Base-by-base conservation (phyloP, 2,888 invertebrate genomes). In the Hermaeophaga mercurialis region DNA sequence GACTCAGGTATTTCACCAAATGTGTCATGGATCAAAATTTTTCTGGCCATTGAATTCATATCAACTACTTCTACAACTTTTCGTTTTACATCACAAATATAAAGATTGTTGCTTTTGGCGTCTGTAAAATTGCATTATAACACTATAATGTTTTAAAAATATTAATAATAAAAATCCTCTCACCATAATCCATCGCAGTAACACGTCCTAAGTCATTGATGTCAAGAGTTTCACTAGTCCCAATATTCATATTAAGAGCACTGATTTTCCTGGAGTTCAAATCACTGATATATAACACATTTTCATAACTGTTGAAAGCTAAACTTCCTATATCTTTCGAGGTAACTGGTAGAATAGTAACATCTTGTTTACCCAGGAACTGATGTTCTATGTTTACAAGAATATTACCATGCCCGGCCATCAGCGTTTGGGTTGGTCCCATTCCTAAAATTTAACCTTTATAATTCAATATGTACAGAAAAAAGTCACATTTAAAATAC, bases 31-130 rank as follows among this genome's bases (percentile, higher is more conserved):
- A 86, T 75, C 0, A 93, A 71, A 9, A 85, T 70, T 0, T 84
- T 85, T 12, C 85, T 81, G 5, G 84, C 76, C 15, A 76, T 77
- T 0, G 83, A 87, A 43, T 77, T 78, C 39, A 90, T 66, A 0
- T 85, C 89, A 8, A 86, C 71, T 1, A 76, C 84, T 71, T 91
- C 90, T 1, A 93, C 77, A 0, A 82, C 81, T 48, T 81, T 81
- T 8, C 82, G 81, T 0, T 81, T 81, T 0, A 80, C 78, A 73
- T 93, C 90, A 54, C 86, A 78, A 79, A 89, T 85, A 73, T 91
- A 94, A 0, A 94, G 75, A 62, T 86, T 87, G 58, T 90, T 86
- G 0, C 88, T 85, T 6, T 85, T 78, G 64, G 85, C 81, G 78
- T 93, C 92, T 87, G 45, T 7, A 67, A 62, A 11, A 12, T n/a